Evolutionary conservation across 2,797 vertebrate species (phyloP), one percentile per base, ranked within the genome.

Genomic region (Protosalanx chinensis): DNA sequence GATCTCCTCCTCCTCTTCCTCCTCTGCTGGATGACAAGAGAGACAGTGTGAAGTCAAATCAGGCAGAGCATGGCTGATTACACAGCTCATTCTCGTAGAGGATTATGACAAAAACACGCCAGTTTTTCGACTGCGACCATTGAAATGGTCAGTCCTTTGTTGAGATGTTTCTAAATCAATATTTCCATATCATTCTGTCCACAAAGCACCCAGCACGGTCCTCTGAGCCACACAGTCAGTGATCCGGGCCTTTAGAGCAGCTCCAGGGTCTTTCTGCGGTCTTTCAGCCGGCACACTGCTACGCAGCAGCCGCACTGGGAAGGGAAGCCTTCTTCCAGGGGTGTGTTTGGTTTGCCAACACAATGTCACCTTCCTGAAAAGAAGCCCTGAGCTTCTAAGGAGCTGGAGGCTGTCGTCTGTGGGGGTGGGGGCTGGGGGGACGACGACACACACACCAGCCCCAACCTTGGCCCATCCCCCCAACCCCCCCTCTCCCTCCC

Each of bases 1-100:
- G 20, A 91, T 88, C 79, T 98, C 96, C 82, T 98, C 97, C 67
- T 95, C 94, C 64, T 98, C 97, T 53, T 98, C 97, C 75, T 97
- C 97, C 71, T 97, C 96, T 90, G 95, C 92, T 92, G 86, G 84
- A 82, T 35, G 81, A 75, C 16, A 82, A 79, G 81, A 63, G 57
- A 4, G 71, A 37, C 62, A n/a, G 5, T 20, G 32, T 56, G 16
- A 49, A 63, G 30, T 58, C 64, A 27, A 70, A 1, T 46, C 29
- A 7, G 1, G 49, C n/a, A 7, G 27, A 3, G 13, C 18, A 57
- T 18, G 66, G 64, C 35, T 33, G 12, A 71, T 56, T 41, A 63
- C 18, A 69, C 77, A 77, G 41, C 20, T 18, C 72, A 80, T 70
- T 67, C 49, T 27, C 23, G 23, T 51, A 51, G 10, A 51, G 49